Base-by-base conservation (phyloP, 2,797 vertebrate genomes). In the Varecia variegata region DNA sequence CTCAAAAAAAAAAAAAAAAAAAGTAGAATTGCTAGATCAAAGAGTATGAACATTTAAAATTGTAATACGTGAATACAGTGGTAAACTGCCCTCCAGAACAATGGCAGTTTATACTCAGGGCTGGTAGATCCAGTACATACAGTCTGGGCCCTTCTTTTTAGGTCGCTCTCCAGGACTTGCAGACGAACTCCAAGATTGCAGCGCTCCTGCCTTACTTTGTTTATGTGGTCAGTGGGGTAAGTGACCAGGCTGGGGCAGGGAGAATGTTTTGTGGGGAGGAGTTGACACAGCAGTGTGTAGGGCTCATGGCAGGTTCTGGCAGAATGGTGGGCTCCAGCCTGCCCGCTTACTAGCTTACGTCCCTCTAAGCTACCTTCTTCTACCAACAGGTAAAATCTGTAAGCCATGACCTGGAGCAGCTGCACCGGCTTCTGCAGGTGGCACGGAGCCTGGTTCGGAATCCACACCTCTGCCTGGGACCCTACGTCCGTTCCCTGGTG, bases 141-240 rank as follows among this genome's bases (percentile, higher is more conserved):
- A 18, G 8, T 27, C 40, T 54, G 45, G 67, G 50, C 40, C 23
- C 35, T 87, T 71, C 47, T 62, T 56, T 62, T 0, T 97, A 99
- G 99, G 98, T 99, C 15, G 99, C 99, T 82, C 99, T 99, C 79
- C 98, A 99, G 97, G 99, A 99, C 97, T 98, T 99, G 2, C 99
- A 99, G 98, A 99, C 99, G 20, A 99, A 99, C 98, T 99, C 99
- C 38, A 99, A 99, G 98, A 99, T 99, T 0, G 99, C 99, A 0
- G 99, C 99, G 0, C 98, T 99, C 21, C 98, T 99, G 50, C 99
- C 99, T 0, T 99, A 99, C 97, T 99, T 99, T n/a, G 99, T 99
- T 30, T 99, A 99, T 0, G 99, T 99, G 95, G 99, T 99, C 97
- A 99, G 99, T 54, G 99, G 99, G 98, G 99, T 99, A 98, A 92